A percentile compares a stretch with the other conserved stretches of the same genome.
Evolutionary conservation across 2,888 invertebrate species (phyloP).

Genomic region (Drosophila tanythrix): DNA sequence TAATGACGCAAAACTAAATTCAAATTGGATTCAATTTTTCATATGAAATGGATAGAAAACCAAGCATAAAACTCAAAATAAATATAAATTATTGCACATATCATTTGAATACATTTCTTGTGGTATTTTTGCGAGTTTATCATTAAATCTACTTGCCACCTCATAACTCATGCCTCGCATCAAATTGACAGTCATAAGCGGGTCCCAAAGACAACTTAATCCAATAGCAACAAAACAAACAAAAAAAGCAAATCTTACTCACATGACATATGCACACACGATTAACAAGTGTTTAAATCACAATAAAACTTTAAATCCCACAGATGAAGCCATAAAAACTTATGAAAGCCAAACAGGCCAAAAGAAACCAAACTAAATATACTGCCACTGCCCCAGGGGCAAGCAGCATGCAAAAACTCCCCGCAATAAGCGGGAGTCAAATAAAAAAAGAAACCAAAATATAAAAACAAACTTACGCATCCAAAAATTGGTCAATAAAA

Average conservation of each 20-base stretch:
- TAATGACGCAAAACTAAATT: constrained; percentile 22
- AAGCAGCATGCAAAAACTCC: constrained; percentile 69
- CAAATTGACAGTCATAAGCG: constrained; percentile 40
- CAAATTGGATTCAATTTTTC: neutral
- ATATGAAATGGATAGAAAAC: neutral
- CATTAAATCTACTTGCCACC: neutral
- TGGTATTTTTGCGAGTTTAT: neutral
- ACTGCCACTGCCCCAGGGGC: constrained; percentile 43
- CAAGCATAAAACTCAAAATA: neutral
- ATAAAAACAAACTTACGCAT: constrained; percentile 71
- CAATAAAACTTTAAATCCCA: constrained; percentile 80
- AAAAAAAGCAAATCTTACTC: constrained; percentile 14
- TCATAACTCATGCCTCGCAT: neutral
- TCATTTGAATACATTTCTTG: neutral
- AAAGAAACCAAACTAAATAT: constrained; percentile 61
- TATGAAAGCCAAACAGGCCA: constrained; percentile 64
- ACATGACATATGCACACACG: constrained; percentile 77
- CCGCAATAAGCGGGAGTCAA: constrained; percentile 34
- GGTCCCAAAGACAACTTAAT: constrained; percentile 59
- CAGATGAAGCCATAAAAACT: constrained; percentile 78
- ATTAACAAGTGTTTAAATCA: constrained; percentile 81
- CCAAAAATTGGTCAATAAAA: constrained; percentile 81
- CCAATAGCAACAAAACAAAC: constrained; percentile 21
- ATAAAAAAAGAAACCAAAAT: constrained; percentile 25
- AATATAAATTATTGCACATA: neutral